Percentiles rank a stretch among this genome's conserved stretches.
These are phyloP conservation scores for Thumatha senex DNA, from an alignment of 2,888 invertebrate species.

Conservation along the genomic window DNA sequence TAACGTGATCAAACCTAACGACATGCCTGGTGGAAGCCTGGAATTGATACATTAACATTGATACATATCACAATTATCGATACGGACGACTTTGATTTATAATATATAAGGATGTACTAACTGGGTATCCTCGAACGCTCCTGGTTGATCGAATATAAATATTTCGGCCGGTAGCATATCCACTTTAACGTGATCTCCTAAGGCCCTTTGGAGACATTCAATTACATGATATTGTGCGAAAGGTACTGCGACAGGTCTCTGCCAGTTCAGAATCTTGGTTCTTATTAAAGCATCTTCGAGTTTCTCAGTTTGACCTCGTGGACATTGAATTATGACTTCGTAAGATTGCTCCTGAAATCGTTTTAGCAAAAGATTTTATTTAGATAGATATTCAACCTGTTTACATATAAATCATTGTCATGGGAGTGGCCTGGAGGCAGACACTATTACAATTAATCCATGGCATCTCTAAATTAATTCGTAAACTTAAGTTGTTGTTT, in stretches of 20 bases:
- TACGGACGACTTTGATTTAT: no score
- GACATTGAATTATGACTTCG: constrained; percentile 48
- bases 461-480: no score
- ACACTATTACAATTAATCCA: no score
- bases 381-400: no score
- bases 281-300: constrained; percentile 45
- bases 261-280: constrained; percentile 50
- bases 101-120: not conserved
- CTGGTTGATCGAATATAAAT: not conserved
- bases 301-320: constrained; percentile 39
- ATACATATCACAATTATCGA: no score
- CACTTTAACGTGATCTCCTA: not conserved
- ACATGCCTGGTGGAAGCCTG: constrained; percentile 38
- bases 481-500: no score
- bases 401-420: no score
- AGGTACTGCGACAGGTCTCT: constrained; percentile 29
- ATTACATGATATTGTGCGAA: constrained; percentile 37
- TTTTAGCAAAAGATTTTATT: not conserved
- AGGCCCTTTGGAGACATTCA: constrained; percentile 2
- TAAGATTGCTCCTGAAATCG: constrained; percentile 38
- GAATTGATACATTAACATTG: no score
- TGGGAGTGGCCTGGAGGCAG: no score
- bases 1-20: constrained; percentile 36
- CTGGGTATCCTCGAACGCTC: not conserved
- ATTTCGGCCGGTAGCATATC: not conserved